Conservation (phyloP, 1,140 invertebrate genomes). For the Drosophila auraria region DNA sequence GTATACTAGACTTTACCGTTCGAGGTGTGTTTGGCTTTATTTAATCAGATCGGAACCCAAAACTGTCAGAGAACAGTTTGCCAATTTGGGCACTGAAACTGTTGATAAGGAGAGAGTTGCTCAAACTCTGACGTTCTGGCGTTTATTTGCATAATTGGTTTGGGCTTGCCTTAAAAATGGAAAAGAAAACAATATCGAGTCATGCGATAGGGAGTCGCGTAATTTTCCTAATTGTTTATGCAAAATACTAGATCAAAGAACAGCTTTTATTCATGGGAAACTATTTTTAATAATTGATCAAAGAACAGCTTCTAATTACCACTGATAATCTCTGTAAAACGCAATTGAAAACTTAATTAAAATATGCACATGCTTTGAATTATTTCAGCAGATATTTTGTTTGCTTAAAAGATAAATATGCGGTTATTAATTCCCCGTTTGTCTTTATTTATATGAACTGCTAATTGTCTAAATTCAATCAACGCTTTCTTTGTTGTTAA, state of each 20-base stretch:
- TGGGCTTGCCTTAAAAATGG: not conserved
- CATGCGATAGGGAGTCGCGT: not conserved
- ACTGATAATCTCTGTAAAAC: not conserved
- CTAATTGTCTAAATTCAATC: conserved; percentile 29
- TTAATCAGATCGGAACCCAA: conserved; percentile 34
- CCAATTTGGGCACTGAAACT: conserved; percentile 6
- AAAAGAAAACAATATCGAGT: not conserved
- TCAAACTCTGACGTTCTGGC: not conserved
- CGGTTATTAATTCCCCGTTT: conserved; percentile 4
- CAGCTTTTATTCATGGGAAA: not conserved
- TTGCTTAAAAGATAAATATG: not conserved
- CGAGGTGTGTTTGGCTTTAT: conserved; percentile 41
- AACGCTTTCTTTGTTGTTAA: not conserved
- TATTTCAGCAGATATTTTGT: conserved; percentile 1
- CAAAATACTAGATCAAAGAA: not conserved
- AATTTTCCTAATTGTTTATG: not conserved
- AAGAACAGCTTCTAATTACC: not conserved
- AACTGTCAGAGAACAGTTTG: conserved; percentile 31
- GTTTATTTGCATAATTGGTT: conserved; percentile 18
- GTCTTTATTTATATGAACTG: conserved; percentile 23
- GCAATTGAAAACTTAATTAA: conserved; percentile 8
- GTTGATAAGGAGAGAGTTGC: conserved; percentile 12
- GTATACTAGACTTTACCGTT: conserved; percentile 32
- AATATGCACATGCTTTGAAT: not conserved
- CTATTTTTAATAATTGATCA: not conserved